A percentile compares a stretch with the other conserved stretches of the same genome.
Conservation (phyloP, 1,140 invertebrate genomes). For the Drosophila watanabei region DNA sequence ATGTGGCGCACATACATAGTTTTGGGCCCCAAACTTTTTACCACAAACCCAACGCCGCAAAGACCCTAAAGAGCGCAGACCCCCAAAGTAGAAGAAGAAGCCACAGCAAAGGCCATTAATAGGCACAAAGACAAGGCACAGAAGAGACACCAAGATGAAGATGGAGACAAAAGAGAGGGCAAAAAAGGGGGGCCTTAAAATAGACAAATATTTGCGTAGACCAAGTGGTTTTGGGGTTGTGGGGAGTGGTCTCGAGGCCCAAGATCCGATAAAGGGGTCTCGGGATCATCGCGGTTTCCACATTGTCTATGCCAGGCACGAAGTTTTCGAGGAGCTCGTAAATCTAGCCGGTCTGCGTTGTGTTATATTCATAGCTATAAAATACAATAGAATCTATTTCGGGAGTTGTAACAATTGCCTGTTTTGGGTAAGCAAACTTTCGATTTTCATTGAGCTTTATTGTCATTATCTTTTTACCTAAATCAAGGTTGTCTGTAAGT, state of each 20-base stretch:
- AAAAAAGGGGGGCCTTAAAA: conserved; percentile 23
- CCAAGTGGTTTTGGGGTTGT: conserved; percentile 29
- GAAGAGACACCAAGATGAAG: background rate
- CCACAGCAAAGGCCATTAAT: conserved; percentile 57
- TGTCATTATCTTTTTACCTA: background rate
- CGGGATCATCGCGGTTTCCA: conserved; percentile 14
- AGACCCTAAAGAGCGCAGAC: conserved; percentile 12
- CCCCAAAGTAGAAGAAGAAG: conserved; percentile 37
- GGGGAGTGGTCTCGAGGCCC: conserved; percentile 6
- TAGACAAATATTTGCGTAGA: conserved; percentile 69
- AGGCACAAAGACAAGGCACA: conserved; percentile 40
- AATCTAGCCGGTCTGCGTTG: conserved; percentile 22
- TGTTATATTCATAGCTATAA: conserved; percentile 24
- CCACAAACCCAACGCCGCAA: conserved; percentile 17
- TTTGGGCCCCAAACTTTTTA: conserved; percentile 20
- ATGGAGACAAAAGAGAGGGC: conserved; percentile 9
- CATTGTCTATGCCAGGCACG: conserved; percentile 32
- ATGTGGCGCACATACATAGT: conserved; percentile 18
- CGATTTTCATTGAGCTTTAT: conserved; percentile 28
- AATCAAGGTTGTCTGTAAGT: conserved; percentile 6
- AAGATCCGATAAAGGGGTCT: conserved; percentile 13
- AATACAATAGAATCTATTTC: conserved; percentile 56
- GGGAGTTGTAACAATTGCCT: conserved; percentile 11
- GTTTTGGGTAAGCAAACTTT: conserved; percentile 57
- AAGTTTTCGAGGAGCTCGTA: conserved; percentile 43